Evolutionary conservation across 2,888 invertebrate genomes (phyloP).

Genomic region (Resseliella maxima): DNA sequence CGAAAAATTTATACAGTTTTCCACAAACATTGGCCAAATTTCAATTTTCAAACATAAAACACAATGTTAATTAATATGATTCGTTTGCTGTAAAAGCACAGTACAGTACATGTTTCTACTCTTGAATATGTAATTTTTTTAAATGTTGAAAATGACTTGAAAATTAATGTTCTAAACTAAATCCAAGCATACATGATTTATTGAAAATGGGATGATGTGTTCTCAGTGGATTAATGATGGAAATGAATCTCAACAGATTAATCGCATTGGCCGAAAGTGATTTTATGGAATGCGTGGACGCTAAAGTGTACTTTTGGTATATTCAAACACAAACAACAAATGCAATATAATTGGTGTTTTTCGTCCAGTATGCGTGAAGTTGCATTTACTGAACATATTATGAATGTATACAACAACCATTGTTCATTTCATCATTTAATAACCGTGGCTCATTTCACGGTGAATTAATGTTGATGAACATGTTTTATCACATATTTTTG

Average conservation of each 20-base stretch:
- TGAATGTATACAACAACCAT: not conserved
- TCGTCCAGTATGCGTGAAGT: not conserved
- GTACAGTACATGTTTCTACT: not conserved
- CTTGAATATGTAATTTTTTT: not conserved
- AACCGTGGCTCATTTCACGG: slow-evolving; percentile 27
- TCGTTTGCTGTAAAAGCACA: not conserved
- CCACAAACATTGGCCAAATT: slow-evolving; percentile 39
- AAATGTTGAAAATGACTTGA: not conserved
- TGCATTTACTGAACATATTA: not conserved
- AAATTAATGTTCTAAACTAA: not conserved
- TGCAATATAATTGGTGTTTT: not conserved
- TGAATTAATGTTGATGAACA: slow-evolving; percentile 36
- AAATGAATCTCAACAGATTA: slow-evolving; percentile 51
- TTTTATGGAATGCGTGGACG: not conserved
- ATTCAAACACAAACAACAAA: slow-evolving; percentile 7
- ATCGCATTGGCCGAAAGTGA: not conserved
- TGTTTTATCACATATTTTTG: slow-evolving; percentile 48
- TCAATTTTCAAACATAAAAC: slow-evolving; percentile 30
- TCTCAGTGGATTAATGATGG: slow-evolving; percentile 40
- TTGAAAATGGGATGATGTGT: not conserved
- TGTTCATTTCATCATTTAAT: too few relatives aligned
- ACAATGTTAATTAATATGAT: not conserved
- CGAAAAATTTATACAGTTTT: not conserved
- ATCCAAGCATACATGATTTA: not conserved
- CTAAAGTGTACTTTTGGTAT: slow-evolving; percentile 44